A percentile compares a stretch with the other conserved stretches of the same genome.
These are phyloP conservation scores for Pardosa pseudoannulata DNA, from an alignment of 2,888 invertebrate genomes.

Conservation along the genomic window DNA sequence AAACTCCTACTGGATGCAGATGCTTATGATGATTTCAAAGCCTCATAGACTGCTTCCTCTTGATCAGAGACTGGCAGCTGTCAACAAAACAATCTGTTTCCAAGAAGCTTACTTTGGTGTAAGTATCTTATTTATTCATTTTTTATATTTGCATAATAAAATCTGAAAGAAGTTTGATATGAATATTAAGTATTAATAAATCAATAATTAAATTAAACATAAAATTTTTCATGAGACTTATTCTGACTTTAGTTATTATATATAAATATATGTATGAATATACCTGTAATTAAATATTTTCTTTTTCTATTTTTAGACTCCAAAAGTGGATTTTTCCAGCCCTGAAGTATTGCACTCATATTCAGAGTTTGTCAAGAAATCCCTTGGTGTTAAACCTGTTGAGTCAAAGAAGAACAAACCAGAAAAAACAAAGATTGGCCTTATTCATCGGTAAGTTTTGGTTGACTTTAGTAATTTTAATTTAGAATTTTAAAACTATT, in stretches of 20 bases:
- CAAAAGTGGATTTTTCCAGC: slow-evolving; percentile 59
- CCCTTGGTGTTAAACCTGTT: slow-evolving; percentile 48
- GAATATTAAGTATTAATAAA: too few relatives aligned
- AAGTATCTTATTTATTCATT: too few relatives aligned
- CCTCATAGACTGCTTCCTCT: slow-evolving; percentile 72
- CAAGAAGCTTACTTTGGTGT: slow-evolving; percentile 73
- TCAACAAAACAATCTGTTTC: slow-evolving; percentile 74
- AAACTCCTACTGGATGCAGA: slow-evolving; percentile 69
- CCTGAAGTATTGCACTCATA: slow-evolving; percentile 57
- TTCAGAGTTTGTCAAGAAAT: slow-evolving; percentile 60
- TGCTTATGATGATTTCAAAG: slow-evolving; percentile 59
- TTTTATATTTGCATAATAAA: too few relatives aligned
- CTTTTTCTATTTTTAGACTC: slow-evolving; percentile 62
- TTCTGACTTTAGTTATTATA: not conserved
- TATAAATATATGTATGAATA: not conserved
- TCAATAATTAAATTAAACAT: too few relatives aligned
- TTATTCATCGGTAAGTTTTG: slow-evolving; percentile 69
- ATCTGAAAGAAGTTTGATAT: not conserved
- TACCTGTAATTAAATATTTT: not conserved
- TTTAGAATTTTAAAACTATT: too few relatives aligned
- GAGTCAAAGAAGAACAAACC: slow-evolving; percentile 5
- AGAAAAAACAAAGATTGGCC: slow-evolving; percentile 59
- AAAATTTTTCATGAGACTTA: too few relatives aligned
- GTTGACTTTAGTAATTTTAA: slow-evolving; percentile 2
- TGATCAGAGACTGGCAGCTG: slow-evolving; percentile 68